Percentiles rank a stretch among this genome's conserved stretches.
These are phyloP conservation scores for Rhyacichthys aspro DNA, from an alignment of 2,797 vertebrate species.

Conservation along the genomic window DNA sequence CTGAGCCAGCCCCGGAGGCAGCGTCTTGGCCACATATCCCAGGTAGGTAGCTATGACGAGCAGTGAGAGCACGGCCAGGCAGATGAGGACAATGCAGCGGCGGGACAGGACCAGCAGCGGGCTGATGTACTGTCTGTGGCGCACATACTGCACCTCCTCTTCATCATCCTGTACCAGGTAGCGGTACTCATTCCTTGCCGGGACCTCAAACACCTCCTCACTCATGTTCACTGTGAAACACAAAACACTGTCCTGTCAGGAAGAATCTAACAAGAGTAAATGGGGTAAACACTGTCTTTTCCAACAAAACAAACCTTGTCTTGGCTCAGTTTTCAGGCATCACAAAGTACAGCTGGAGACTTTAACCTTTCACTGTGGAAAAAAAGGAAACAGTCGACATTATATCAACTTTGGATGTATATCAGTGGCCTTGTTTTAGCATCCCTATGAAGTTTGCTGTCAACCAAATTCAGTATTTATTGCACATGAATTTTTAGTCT, in stretches of 20 bases:
- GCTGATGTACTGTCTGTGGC: conserved; percentile 73
- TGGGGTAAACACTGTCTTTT: too few relatives aligned
- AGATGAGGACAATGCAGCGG: conserved; percentile 74
- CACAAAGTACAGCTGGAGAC: too few relatives aligned
- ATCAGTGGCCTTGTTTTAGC: too few relatives aligned
- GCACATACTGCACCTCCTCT: conserved; percentile 71
- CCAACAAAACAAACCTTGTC: too few relatives aligned
- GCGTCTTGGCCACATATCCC: conserved; percentile 77
- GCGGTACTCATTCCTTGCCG: conserved; percentile 77
- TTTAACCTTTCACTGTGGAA: too few relatives aligned
- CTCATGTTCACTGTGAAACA: conserved; percentile 66
- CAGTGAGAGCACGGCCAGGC: conserved; percentile 59
- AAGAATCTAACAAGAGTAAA: neutral
- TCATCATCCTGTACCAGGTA: conserved; percentile 83
- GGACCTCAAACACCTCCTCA: conserved; percentile 76
- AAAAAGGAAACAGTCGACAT: too few relatives aligned
- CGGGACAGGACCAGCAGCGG: conserved; percentile 75
- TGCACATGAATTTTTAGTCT: too few relatives aligned
- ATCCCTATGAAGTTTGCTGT: too few relatives aligned
- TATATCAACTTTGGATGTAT: too few relatives aligned
- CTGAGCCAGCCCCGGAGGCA: conserved; percentile 47
- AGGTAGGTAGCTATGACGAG: conserved; percentile 75
- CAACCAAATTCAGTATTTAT: too few relatives aligned
- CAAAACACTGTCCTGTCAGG: neutral
- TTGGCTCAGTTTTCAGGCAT: too few relatives aligned